Percentiles rank a stretch among this genome's conserved stretches.
Evolutionary conservation across 2,888 invertebrate species (phyloP).

Genomic region (Idaea biselata): DNA sequence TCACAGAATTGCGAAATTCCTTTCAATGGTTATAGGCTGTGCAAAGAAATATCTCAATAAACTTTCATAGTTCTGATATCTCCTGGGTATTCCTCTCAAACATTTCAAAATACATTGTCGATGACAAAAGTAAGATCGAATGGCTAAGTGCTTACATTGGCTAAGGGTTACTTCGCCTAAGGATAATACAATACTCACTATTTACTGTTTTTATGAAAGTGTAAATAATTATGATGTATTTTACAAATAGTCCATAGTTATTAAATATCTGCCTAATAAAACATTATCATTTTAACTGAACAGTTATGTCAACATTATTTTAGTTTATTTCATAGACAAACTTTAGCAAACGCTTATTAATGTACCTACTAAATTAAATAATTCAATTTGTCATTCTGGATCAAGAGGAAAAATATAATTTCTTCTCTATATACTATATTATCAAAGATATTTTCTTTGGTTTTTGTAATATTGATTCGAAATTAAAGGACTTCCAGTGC

Average conservation of each 20-base stretch:
- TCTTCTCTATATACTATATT: background rate
- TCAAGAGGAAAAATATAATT: background rate
- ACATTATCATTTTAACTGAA: background rate
- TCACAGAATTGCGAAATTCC: background rate
- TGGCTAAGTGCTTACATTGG: background rate
- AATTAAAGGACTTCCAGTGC: too few relatives aligned
- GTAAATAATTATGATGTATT: too few relatives aligned
- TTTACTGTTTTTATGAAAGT: too few relatives aligned
- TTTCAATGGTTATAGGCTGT: background rate
- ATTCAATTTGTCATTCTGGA: background rate
- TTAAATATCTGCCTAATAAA: too few relatives aligned
- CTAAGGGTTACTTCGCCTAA: background rate
- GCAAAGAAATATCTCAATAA: background rate
- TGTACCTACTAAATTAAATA: background rate
- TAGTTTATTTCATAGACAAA: background rate
- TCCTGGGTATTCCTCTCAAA: background rate
- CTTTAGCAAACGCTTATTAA: background rate
- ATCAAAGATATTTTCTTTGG: background rate
- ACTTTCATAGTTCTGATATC: background rate
- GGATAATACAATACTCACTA: too few relatives aligned
- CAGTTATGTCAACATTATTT: background rate
- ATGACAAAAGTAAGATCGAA: background rate
- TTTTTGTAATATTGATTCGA: background rate
- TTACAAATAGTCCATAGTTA: too few relatives aligned
- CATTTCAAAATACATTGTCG: background rate